Percentiles rank a stretch among this genome's conserved stretches.
Evolutionary conservation across 2,888 invertebrate species (phyloP).

Genomic region (Apotomis betuletana): DNA sequence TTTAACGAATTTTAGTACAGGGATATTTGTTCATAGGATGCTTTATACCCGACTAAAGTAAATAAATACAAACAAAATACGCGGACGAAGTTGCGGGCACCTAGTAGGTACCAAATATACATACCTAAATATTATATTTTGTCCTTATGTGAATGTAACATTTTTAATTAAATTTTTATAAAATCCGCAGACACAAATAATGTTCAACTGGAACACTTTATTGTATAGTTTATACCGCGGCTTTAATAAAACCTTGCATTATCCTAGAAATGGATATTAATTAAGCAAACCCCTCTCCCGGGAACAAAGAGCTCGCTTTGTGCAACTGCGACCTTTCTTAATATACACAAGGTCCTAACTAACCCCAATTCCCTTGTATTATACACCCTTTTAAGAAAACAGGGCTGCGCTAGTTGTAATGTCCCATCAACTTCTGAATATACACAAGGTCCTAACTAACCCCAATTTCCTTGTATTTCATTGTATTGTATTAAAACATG

Average conservation of each 20-base stretch:
- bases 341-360: background rate
- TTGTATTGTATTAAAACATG: no score
- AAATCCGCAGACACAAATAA: conserved; percentile 10
- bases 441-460: background rate
- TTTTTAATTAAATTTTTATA: background rate
- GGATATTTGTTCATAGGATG: no score
- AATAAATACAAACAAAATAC: no score
- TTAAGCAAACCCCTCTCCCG: conserved; percentile 8
- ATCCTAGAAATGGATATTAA: conserved; percentile 18
- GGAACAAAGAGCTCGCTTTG: conserved; percentile 7
- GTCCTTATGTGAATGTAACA: background rate
- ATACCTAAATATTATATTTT: background rate
- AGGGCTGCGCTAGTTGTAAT: background rate
- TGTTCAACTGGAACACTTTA: conserved; percentile 11
- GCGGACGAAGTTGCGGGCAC: no score
- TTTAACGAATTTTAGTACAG: no score
- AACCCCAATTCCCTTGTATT: background rate
- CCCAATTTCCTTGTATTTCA: background rate
- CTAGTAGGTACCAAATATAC: no score
- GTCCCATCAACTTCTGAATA: background rate
- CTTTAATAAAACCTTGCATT: conserved; percentile 28
- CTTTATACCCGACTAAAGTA: no score
- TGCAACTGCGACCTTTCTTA: background rate
- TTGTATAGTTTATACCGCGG: conserved; percentile 6
- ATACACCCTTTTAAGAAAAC: background rate